These are phyloP conservation scores for Zeugodacus cucurbitae DNA, from an alignment of 1,140 invertebrate species.

Conservation along the genomic window DNA sequence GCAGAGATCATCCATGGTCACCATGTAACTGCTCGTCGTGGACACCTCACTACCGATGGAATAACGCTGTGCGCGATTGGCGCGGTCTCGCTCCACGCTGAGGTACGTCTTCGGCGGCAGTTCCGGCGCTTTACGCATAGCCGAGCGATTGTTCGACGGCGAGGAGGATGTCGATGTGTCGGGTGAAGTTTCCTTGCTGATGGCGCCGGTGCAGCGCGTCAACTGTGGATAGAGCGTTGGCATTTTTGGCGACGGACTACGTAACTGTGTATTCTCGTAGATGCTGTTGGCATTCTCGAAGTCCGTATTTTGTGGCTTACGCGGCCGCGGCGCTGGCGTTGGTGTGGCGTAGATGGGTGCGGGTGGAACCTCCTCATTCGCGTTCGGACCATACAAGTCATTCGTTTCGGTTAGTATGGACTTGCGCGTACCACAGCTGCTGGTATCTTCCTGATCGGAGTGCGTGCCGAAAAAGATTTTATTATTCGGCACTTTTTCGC, in stretches of 20 bases:
- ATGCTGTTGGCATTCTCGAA: neutral
- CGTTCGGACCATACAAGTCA: conserved; percentile 55
- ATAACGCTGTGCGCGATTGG: conserved; percentile 42
- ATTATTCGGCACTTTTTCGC: conserved; percentile 45
- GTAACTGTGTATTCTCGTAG: conserved; percentile 40
- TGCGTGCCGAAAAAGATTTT: conserved; percentile 44
- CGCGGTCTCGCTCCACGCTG: conserved; percentile 37
- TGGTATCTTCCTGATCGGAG: conserved; percentile 46
- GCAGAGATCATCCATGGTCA: neutral
- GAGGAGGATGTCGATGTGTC: neutral
- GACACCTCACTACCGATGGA: conserved; percentile 61
- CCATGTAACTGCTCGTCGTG: conserved; percentile 51
- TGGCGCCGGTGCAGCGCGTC: conserved; percentile 12
- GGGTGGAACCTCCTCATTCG: conserved; percentile 55
- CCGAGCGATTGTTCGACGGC: neutral
- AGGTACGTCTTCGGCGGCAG: conserved; percentile 47
- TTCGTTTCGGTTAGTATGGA: conserved; percentile 49
- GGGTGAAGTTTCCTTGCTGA: conserved; percentile 38
- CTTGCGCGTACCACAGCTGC: conserved; percentile 49
- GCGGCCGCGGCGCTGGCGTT: conserved; percentile 55
- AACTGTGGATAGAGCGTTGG: neutral
- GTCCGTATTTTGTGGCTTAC: conserved; percentile 46
- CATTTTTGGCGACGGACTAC: neutral
- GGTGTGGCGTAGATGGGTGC: conserved; percentile 46
- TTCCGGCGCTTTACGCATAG: conserved; percentile 42